Base-by-base conservation (phyloP, 2,113 vertebrate species). In the Carassius gibelio region DNA sequence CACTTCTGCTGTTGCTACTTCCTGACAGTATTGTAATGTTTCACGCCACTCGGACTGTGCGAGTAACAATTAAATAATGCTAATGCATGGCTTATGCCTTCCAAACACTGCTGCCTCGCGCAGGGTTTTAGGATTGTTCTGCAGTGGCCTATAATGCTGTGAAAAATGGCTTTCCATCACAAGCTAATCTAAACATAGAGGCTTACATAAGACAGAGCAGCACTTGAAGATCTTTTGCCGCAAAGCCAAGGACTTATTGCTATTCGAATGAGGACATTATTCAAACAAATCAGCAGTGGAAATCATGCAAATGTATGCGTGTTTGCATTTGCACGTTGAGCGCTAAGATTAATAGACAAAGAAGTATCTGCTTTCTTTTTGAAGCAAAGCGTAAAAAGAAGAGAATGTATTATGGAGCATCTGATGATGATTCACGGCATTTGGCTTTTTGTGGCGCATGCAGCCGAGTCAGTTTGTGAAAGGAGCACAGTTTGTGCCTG, bases 281-380 rank as follows among this genome's bases (percentile, higher is more conserved):
- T 91, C 87, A 90, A 90, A 89, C 82, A 91, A 90, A 91, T 87
- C 84, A 88, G 84, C 55, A 4, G 78, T 84, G 71, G 76, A 89
- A 92, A 91, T 90, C 85, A 91, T 92, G 90, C 88, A 91, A 91
- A 90, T 91, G 8, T 89, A 91, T 90, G 85, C 80, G 87, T 81
- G 84, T 86, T 48, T 75, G 83, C 66, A 81, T 72, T 75, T 61
- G 85, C 81, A 91, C 36, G 36, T 74, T 89, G 84, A 85, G 90
- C 88, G 85, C 78, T 72, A 85, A 88, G 89, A 91, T 89, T 86
- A 89, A 87, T 87, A 91, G 77, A 89, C 72, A 88, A 87, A 88
- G 68, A 83, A 85, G 50, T 68, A 45, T 82, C 59, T 77, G 13
- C 57, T 30, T 59, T 81, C 17, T 78, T 75, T 71, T 81, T 34